Evolutionary conservation across 2,797 vertebrate genomes (phyloP), one percentile per base, ranked within the genome.

Genomic region (Spondyliosoma cantharus): DNA sequence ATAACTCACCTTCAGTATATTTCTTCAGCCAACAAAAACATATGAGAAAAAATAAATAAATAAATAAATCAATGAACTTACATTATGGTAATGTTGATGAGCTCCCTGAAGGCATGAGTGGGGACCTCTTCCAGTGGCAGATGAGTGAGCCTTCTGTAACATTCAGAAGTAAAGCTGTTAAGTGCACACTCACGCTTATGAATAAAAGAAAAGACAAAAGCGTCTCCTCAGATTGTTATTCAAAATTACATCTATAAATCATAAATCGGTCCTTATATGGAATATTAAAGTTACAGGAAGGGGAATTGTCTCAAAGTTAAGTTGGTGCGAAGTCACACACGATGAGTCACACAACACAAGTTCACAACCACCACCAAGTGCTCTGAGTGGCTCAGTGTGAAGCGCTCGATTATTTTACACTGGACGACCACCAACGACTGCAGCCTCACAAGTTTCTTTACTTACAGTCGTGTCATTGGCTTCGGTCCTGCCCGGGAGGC

Each of bases 1-100:
- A 17, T 19, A 7, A 50, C 27, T 37, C 15, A 45, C 19, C 4
- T 6, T 5, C 1, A 9, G 3, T 9, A 4, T 15, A 22, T 52
- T 14, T 54, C 7, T 48, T 49, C 7, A 53, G 0, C 4, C 13
- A 56, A 64, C 14, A 45, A 20, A 45, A 61, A 48, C n/a, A 56
- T n/a, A 1, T 1, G 3, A 8, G 0, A 43, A 58, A 25, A 48
- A 22, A 37, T 9, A 37, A 37, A 32, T n/a, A n/a, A n/a, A n/a
- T 5, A 29, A 29, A 29, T 25, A 48, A 25, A 4, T 46, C 1
- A 59, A 43, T 24, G 6, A 56, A 89, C 95, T 95, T 87, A 95
- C 95, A 96, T 96, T 17, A 81, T 74, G 27, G 91, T 93, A 22
- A 95, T 80, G 88, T 94, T 94, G 78, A 91, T 79, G 54, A 96